Conservation (phyloP, 2,888 invertebrate species). For the Zhuqinia jingwanae region DNA sequence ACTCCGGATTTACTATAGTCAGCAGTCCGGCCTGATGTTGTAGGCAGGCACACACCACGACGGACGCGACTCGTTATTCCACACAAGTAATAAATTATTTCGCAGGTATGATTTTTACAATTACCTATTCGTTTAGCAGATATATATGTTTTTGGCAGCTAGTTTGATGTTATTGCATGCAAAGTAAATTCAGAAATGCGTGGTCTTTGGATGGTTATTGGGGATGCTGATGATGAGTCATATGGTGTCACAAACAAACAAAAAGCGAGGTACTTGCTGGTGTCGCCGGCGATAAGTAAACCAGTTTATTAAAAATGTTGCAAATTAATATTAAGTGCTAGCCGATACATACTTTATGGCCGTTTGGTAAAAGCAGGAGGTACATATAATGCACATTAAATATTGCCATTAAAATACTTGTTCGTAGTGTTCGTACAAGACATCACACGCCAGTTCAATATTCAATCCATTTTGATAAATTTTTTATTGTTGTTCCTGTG, state of each 20-base stretch:
- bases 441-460: too few relatives aligned
- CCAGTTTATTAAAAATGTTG: slow-evolving; percentile 26
- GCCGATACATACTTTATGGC: too few relatives aligned
- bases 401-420: too few relatives aligned
- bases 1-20: too few relatives aligned
- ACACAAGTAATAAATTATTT: slow-evolving; percentile 56
- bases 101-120: not conserved
- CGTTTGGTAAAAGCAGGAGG: too few relatives aligned
- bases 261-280: slow-evolving; percentile 21
- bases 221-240: slow-evolving; percentile 60
- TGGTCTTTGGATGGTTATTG: not conserved
- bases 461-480: too few relatives aligned
- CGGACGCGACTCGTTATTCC: slow-evolving; percentile 41
- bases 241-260: not conserved
- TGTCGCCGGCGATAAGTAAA: slow-evolving; percentile 7
- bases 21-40: too few relatives aligned
- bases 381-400: too few relatives aligned
- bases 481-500: too few relatives aligned
- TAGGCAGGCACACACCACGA: slow-evolving; percentile 23
- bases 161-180: not conserved
- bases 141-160: slow-evolving; percentile 31
- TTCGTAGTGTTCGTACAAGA: too few relatives aligned
- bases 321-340: too few relatives aligned
- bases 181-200: slow-evolving; percentile 14
- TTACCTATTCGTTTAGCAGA: slow-evolving; percentile 35